phyloP scores from a whole-genome alignment of 1,140 invertebrate species.

The Bombus balteatus region DNA sequence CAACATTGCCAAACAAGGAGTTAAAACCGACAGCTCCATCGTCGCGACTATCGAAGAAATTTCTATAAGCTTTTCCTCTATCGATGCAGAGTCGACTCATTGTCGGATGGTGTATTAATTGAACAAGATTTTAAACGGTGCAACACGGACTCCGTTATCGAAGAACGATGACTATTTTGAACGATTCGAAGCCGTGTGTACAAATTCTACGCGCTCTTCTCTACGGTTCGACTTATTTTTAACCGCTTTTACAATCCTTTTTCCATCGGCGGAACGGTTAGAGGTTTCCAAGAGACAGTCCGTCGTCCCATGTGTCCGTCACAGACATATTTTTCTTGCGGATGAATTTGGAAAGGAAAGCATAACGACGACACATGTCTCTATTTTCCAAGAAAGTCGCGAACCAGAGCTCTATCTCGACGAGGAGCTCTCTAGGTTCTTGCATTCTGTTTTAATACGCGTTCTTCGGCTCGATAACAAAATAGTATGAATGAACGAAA shows the following conservation, averaged over 20 bases:
- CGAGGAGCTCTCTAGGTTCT: not conserved
- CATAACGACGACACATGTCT: not conserved
- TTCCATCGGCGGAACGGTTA: not conserved
- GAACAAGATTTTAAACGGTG: not conserved
- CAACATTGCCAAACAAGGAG: not conserved
- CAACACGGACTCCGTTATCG: not conserved
- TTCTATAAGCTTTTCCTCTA: not conserved
- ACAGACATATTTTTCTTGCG: conserved; percentile 24
- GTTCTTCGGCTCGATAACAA: not conserved
- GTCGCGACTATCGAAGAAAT: not conserved
- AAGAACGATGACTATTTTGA: not conserved
- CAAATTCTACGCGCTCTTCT: conserved; percentile 13
- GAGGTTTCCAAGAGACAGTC: not conserved
- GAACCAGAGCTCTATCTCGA: not conserved
- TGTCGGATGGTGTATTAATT: not conserved
- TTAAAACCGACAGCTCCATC: not conserved
- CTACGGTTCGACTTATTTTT: conserved; percentile 9
- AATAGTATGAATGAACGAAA: not conserved
- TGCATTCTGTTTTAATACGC: not conserved
- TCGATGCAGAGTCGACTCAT: not conserved
- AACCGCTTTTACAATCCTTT: not conserved
- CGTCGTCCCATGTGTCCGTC: conserved; percentile 16
- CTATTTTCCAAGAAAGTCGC: conserved; percentile 14
- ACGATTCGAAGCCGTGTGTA: not conserved
- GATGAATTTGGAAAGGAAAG: not conserved